Evolutionary conservation across 53 echinoderm and acorn worm species (phyloP).

Genomic region (Henricia sp.): DNA sequence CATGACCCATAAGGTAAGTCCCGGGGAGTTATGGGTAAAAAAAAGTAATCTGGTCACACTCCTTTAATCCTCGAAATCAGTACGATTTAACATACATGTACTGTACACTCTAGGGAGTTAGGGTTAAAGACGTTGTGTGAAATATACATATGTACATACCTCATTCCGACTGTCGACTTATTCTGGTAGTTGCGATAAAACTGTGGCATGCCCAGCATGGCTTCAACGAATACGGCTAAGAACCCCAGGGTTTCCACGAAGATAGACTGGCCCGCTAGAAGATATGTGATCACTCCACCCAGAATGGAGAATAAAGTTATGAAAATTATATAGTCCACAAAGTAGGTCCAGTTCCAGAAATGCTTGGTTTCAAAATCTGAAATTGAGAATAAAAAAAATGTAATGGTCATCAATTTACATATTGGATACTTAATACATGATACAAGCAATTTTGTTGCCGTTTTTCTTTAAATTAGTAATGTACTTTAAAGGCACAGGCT

Average conservation of each 20-base stretch:
- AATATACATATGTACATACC: conserved; percentile 44
- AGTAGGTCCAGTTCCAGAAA: conserved; percentile 97
- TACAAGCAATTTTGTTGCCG: not conserved
- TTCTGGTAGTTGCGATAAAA: conserved; percentile 94
- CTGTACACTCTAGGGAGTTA: too few species aligned
- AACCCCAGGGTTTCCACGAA: conserved; percentile 92
- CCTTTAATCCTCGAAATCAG: too few species aligned
- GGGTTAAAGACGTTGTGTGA: too few species aligned
- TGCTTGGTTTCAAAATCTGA: conserved; percentile 93
- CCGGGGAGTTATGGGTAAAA: too few species aligned
- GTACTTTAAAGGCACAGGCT: too few species aligned
- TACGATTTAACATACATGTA: too few species aligned
- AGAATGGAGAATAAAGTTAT: conserved; percentile 73
- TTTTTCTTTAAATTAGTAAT: not conserved
- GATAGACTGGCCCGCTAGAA: conserved; percentile 60
- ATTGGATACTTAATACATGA: too few species aligned
- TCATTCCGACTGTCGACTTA: conserved; percentile 97
- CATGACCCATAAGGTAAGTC: too few species aligned
- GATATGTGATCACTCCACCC: conserved; percentile 77
- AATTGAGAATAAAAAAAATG: conserved; percentile 1
- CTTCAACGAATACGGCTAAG: conserved; percentile 92
- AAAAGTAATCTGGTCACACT: too few species aligned
- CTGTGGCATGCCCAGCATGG: conserved; percentile 95
- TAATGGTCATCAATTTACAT: not conserved
- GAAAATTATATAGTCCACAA: conserved; percentile 88